Conservation (phyloP, 1,140 invertebrate genomes). For the Prorops nasuta region DNA sequence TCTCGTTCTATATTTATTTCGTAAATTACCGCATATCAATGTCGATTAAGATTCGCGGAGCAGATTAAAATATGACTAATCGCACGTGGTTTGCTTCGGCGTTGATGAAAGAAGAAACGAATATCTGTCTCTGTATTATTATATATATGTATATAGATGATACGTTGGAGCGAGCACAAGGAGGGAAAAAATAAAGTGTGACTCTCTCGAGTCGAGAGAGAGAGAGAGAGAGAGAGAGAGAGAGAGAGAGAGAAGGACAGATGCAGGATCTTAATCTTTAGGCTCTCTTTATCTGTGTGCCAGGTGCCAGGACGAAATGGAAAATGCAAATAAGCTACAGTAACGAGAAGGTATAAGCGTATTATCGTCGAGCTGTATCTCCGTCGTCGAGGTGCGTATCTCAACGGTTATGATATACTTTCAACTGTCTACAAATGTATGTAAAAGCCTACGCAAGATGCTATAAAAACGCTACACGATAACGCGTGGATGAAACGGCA, state of each 20-base stretch:
- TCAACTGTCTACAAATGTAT: no score
- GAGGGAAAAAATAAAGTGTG: no score
- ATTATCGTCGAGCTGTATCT: background rate
- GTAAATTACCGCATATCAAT: no score
- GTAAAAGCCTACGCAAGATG: no score
- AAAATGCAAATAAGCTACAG: constrained; percentile 32
- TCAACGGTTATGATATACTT: background rate
- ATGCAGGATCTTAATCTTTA: background rate
- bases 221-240: background rate
- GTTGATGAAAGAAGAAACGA: background rate
- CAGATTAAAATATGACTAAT: no score
- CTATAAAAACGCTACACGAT: no score
- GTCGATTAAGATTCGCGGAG: no score
- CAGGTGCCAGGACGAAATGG: constrained; percentile 32
- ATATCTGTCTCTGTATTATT: background rate
- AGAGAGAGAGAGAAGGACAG: background rate
- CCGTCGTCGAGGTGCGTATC: background rate
- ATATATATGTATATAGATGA: background rate
- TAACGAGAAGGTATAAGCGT: constrained; percentile 22
- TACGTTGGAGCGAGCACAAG: no score
- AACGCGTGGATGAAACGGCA: no score
- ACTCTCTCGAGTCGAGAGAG: background rate
- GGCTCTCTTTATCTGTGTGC: constrained; percentile 4
- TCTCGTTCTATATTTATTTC: no score
- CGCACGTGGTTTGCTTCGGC: no score